A percentile compares a stretch with the other conserved stretches of the same genome.
Evolutionary conservation across 2,113 vertebrate genomes (phyloP).

Genomic region (Tauraco erythrolophus): DNA sequence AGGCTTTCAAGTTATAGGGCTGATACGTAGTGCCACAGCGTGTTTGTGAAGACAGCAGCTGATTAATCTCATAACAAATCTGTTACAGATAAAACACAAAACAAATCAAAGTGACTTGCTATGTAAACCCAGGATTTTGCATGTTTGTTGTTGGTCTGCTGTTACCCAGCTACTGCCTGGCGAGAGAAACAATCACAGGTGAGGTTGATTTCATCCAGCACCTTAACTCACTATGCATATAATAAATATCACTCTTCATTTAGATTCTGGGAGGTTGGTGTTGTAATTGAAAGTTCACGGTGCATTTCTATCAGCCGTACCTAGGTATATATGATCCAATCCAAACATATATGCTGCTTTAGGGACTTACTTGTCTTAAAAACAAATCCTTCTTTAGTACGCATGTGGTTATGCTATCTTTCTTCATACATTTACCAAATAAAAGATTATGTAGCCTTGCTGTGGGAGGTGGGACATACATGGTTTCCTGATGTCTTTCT

Average conservation of each 20-base stretch:
- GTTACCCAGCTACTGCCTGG: slow-evolving; percentile 36
- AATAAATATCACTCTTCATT: background rate
- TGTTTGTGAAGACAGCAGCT: background rate
- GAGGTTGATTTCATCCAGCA: background rate
- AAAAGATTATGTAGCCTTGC: background rate
- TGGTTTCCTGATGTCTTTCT: background rate
- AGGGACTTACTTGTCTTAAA: background rate
- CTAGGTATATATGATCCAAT: background rate
- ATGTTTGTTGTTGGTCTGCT: background rate
- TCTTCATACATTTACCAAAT: background rate
- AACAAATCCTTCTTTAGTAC: background rate
- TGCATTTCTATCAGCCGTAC: background rate
- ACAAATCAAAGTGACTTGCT: slow-evolving; percentile 44
- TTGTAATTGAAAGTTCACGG: background rate
- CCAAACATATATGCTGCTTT: background rate
- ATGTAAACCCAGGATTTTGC: slow-evolving; percentile 11
- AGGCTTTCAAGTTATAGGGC: background rate
- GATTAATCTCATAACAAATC: slow-evolving; percentile 13
- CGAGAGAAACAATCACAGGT: slow-evolving; percentile 27
- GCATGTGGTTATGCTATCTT: background rate
- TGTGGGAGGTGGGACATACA: background rate
- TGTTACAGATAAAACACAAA: background rate
- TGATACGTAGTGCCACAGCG: fast-evolving
- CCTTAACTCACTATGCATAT: background rate
- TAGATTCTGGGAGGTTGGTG: background rate